Percentiles rank a stretch among this genome's conserved stretches.
These are phyloP conservation scores for Acronicta aceris DNA, from an alignment of 2,888 invertebrate species.

Conservation along the genomic window DNA sequence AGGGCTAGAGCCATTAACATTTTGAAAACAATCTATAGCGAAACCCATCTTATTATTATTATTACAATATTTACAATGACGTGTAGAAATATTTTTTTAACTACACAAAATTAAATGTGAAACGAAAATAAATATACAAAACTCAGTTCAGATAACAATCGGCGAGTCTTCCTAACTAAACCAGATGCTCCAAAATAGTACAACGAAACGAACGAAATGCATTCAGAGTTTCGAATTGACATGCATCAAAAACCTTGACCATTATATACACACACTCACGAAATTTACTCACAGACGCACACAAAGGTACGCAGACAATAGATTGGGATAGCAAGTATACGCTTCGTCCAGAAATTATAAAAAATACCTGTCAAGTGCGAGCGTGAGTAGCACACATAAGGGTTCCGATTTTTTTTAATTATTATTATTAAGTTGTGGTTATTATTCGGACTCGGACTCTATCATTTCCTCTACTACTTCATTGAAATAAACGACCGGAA, in stretches of 20 bases:
- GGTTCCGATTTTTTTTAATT: not conserved
- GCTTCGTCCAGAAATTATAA: conserved; percentile 9
- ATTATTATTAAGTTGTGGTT: too few species aligned
- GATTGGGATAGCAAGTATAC: conserved; percentile 10
- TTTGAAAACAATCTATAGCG: too few species aligned
- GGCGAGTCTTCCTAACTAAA: not conserved
- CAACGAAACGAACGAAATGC: conserved; percentile 21
- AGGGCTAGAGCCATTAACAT: too few species aligned
- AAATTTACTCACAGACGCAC: conserved; percentile 21
- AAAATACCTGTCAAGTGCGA: conserved; percentile 11
- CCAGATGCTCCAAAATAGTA: conserved; percentile 1
- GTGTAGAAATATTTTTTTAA: too few species aligned
- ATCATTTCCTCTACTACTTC: too few species aligned
- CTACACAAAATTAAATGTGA: not conserved
- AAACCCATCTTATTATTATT: too few species aligned
- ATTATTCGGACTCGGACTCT: too few species aligned
- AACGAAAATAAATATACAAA: not conserved
- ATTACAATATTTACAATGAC: too few species aligned
- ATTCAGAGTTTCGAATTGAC: conserved; percentile 3
- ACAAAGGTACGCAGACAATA: conserved; percentile 22
- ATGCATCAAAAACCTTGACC: conserved; percentile 27
- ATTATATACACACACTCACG: conserved; percentile 1
- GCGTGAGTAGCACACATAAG: not conserved
- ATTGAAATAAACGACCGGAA: too few species aligned
- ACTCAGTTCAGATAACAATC: not conserved